Evolutionary conservation across 2,888 invertebrate genomes (phyloP), one percentile per base, ranked within the genome.

Genomic region (Myathropa florea): DNA sequence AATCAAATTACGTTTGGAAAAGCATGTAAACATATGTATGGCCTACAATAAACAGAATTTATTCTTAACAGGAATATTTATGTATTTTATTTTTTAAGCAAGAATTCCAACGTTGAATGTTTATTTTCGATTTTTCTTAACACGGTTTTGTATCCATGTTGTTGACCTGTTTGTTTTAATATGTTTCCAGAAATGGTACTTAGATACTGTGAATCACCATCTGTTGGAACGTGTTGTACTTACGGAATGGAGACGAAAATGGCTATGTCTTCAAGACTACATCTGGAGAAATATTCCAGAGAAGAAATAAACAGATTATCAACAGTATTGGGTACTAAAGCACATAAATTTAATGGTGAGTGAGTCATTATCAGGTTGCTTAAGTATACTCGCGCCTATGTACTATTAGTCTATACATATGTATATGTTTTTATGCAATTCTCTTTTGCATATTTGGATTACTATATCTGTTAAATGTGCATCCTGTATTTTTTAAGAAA

Each of bases 341-440:
- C 97, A 57, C 94, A 94, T 90, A 96, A 96, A 92, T 97, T 98
- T 93, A 97, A 98, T 92, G 96, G 98, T 98, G 93, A 96, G 96
- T 94, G 70, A 76, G 70, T 73, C 65, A 82, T 78, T 73, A 68
- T 78, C 63, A 46, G 57, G 68, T 79, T 59, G 78, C 61, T 57
- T 57, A 84, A 71, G 39, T 59, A 18, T 55, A 18, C 64, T 60
- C 14, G 55, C 18, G 28, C 65, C 65, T 80, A 57, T 6, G 1
- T 4, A 26, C 1, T 9, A 1, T 9, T 12, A 21, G n/a, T n/a
- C n/a, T n/a, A 53, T 53, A 9, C 10, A 4, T 21, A 21, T 53
- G 1, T 53, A 0, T 53, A n/a, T 21, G n/a, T 53, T 18, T 14
- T 4, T 21, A 55, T 7, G 23, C 10, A 23, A 55, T 23, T 23